phyloP scores from a whole-genome alignment of 2,797 vertebrate genomes.

The Tenualosa ilisha region DNA sequence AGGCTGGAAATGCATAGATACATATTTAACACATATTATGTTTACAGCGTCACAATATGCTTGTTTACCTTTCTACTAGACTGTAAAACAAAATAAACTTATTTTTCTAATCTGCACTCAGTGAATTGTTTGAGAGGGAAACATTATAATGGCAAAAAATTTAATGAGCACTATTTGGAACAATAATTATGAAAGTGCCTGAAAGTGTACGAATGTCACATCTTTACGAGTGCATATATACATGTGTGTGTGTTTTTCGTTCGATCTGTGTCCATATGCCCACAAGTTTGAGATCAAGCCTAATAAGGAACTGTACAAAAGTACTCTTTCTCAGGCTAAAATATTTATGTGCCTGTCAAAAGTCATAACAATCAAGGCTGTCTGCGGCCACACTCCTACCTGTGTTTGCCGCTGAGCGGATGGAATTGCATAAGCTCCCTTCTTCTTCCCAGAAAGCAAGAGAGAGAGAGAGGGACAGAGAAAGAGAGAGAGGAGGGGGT shows the following conservation, averaged over 20 bases:
- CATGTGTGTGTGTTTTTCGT: not conserved
- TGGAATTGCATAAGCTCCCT: constrained; percentile 8
- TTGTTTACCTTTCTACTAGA: not conserved
- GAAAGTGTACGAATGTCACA: not conserved
- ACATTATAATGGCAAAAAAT: no score
- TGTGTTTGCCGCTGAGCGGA: not conserved
- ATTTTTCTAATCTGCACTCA: no score
- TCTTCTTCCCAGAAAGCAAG: not conserved
- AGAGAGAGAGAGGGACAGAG: not conserved
- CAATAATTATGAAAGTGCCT: not conserved
- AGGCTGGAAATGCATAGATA: not conserved
- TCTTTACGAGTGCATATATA: not conserved
- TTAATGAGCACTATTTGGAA: no score
- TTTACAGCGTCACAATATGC: not conserved
- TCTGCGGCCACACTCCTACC: constrained; percentile 44
- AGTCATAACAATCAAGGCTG: constrained; percentile 59
- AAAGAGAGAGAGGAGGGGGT: not conserved
- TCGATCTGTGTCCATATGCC: not conserved
- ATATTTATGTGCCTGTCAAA: constrained; percentile 54
- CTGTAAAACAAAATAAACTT: not conserved
- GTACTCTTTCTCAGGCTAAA: not conserved
- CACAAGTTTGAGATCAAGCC: not conserved
- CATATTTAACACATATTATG: not conserved
- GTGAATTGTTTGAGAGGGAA: no score
- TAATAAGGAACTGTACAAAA: not conserved